Evolutionary conservation across 2,797 vertebrate species (phyloP), one percentile per base, ranked within the genome.

Genomic region (Phalanger gymnotis): DNA sequence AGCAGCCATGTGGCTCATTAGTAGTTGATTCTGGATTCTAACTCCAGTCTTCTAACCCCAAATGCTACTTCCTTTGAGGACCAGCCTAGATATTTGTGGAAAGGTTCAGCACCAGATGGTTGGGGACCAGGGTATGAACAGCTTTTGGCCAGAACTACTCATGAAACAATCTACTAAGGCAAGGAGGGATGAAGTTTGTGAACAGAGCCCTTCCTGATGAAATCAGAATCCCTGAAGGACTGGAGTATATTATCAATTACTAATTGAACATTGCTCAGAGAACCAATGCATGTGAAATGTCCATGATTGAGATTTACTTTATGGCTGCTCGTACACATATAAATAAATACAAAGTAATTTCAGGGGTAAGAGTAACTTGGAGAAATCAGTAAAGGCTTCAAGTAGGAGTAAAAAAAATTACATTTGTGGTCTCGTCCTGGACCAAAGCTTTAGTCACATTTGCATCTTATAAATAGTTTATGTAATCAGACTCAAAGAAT

Each of bases 1-100:
- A 90, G 51, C 6, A 52, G 90, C 40, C 90, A 40, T 12, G 1
- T 0, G 54, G 40, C 81, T 25, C 53, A 5, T 28, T 28, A 81
- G 66, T 1, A 54, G 91, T 9, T 51, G 40, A n/a, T 0, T 0
- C 0, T 9, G 40, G 40, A 51, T 40, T 52, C 3, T 14, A 30
- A 34, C 52, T 52, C 51, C 52, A 28, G 53, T 1, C 6, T 0
- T 91, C 9, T 22, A 27, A 53, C 22, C 87, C 2, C 12, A 90
- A 94, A 90, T 55, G 34, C 19, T 30, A 27, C 25, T 73, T 47
- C 13, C 66, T 40, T n/a, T 10, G 6, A 81, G 22, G 66, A 81
- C 30, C 19, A 81, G 16, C n/a, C 19, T 81, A 81, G 25, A 81
- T 47, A 47, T 81, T 47, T 47, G n/a, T 81, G n/a, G n/a, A 61